Percentiles rank a stretch among this genome's conserved stretches.
Evolutionary conservation across 1,140 invertebrate genomes (phyloP).

Genomic region (Mactra quadrangularis): DNA sequence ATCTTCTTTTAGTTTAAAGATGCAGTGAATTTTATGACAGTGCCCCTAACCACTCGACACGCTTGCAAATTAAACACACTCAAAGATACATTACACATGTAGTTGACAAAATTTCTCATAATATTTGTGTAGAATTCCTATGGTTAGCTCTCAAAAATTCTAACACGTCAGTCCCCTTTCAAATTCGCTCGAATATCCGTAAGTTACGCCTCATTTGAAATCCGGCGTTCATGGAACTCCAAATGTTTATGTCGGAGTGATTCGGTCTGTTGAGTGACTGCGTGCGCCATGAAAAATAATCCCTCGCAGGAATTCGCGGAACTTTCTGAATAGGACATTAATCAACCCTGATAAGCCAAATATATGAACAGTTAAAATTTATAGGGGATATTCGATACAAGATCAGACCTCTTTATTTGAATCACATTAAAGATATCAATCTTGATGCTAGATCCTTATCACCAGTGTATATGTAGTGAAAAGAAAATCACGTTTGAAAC

Average conservation of each 20-base stretch:
- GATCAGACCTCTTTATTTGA: slow-evolving; percentile 43
- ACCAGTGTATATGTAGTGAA: slow-evolving; percentile 8
- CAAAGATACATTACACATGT: too few relatives aligned
- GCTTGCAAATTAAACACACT: too few relatives aligned
- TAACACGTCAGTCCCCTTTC: too few relatives aligned
- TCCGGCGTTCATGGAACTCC: slow-evolving; percentile 23
- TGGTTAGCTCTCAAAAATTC: too few relatives aligned
- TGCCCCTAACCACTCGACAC: too few relatives aligned
- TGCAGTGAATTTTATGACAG: too few relatives aligned
- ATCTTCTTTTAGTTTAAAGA: too few relatives aligned
- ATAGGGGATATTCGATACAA: slow-evolving; percentile 47
- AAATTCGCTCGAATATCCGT: background rate
- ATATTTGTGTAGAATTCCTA: too few relatives aligned
- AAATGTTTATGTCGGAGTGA: slow-evolving; percentile 45
- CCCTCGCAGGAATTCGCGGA: slow-evolving; percentile 37
- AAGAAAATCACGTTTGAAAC: too few relatives aligned
- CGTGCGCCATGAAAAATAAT: slow-evolving; percentile 57
- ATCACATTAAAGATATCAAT: slow-evolving; percentile 55
- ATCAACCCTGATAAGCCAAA: slow-evolving; percentile 47
- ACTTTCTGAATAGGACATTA: slow-evolving; percentile 7
- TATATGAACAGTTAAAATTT: slow-evolving; percentile 56
- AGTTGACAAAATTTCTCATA: too few relatives aligned
- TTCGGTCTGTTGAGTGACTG: slow-evolving; percentile 41
- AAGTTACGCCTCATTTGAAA: slow-evolving; percentile 33
- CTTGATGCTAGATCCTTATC: slow-evolving; percentile 51